Base-by-base conservation (phyloP, 2,113 vertebrate genomes). In the Ailuropoda melanoleuca region DNA sequence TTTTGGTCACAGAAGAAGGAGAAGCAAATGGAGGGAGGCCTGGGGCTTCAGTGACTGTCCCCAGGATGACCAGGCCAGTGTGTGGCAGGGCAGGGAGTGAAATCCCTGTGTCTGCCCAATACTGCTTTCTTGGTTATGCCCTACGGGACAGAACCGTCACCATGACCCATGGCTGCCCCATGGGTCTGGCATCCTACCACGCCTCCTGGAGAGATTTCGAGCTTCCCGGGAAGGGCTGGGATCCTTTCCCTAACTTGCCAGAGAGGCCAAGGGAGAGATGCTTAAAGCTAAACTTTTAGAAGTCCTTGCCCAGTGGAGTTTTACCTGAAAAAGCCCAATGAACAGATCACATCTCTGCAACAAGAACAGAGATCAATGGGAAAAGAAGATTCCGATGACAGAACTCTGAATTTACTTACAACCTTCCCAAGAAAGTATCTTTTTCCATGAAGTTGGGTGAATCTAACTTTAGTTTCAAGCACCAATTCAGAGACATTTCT, bases 101-200 rank as follows among this genome's bases (percentile, higher is more conserved):
- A 24, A 19, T 21, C 8, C 23, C 26, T 31, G 26, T 50, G 83
- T 24, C 39, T 1, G 3, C 55, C 68, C 58, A 23, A 12, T 75
- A 8, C 75, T 68, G 24, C 26, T 24, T 24, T 55, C 34, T 72
- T 1, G 0, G 6, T 8, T 19, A 56, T 12, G 60, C n/a, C 62
- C 37, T 72, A 18, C 0, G 34, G 19, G 56, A 23, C 34, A 14
- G 74, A 9, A 31, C 17, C 13, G 43, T 62, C 50, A 70, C 39
- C 23, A 43, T 15, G 23, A 14, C 39, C 26, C 50, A 2, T 0
- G 34, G 62, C 7, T 34, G 74, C 56, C 1, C 26, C 0, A 0
- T 8, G 53, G 46, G 43, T 24, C 43, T 15, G 66, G 66, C 31
- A n/a, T 46, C 60, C 24, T 18, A 46, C 19, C 26, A 9, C 3